Evolutionary conservation across 2,888 invertebrate genomes (phyloP).

Genomic region (Subacronicta megacephala): DNA sequence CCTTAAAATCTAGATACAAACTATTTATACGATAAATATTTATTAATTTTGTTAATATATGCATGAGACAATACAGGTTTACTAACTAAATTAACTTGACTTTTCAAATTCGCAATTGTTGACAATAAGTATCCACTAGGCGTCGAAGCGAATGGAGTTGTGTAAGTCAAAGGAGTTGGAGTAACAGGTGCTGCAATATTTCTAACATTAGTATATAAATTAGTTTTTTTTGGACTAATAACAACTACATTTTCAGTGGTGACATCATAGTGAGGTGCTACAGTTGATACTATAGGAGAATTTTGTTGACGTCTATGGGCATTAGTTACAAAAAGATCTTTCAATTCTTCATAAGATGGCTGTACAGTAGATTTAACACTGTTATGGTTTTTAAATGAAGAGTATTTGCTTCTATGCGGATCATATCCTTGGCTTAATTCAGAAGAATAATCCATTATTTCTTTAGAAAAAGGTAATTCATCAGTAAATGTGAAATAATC

Average conservation of each 20-base stretch:
- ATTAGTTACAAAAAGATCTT: slow-evolving; percentile 68
- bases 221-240: slow-evolving; percentile 67
- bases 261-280: slow-evolving; percentile 62
- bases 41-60: slow-evolving; percentile 80
- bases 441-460: slow-evolving; percentile 76
- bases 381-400: slow-evolving; percentile 52
- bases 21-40: slow-evolving; percentile 77
- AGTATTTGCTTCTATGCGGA: slow-evolving; percentile 74
- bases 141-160: slow-evolving; percentile 57
- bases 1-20: slow-evolving; percentile 22
- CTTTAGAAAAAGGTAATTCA: slow-evolving; percentile 65
- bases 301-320: slow-evolving; percentile 58
- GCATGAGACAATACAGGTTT: slow-evolving; percentile 75
- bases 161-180: slow-evolving; percentile 21
- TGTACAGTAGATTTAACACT: slow-evolving; percentile 58
- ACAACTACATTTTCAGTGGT: slow-evolving; percentile 71
- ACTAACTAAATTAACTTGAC: slow-evolving; percentile 64
- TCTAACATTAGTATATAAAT: slow-evolving; percentile 72
- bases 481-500: slow-evolving; percentile 71
- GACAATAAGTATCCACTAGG: slow-evolving; percentile 73
- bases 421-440: slow-evolving; percentile 70
- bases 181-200: slow-evolving; percentile 56
- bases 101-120: slow-evolving; percentile 75
- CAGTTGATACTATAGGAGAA: slow-evolving; percentile 60
- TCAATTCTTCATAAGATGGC: slow-evolving; percentile 70